Evolutionary conservation across 2,797 vertebrate species (phyloP), one percentile per base, ranked within the genome.

Genomic region (Poeciliopsis turneri): DNA sequence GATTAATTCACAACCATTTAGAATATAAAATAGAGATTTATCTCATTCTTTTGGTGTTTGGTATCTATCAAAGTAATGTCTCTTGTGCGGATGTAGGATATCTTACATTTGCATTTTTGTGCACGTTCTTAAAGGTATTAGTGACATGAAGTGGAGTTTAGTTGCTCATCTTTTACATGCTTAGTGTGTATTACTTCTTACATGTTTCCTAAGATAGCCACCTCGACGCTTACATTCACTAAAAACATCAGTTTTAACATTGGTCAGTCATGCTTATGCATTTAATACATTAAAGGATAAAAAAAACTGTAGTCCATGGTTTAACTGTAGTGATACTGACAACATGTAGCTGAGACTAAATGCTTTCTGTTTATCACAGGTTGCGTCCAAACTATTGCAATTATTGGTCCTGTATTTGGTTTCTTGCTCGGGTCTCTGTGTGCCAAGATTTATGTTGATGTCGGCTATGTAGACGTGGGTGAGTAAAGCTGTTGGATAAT

Each of bases 331-430:
- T 2, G 23, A 8, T 5, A 6, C 11, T n/a, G 23, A 45, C 12
- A 45, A 45, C 41, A n/a, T 45, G 68, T 16, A n/a, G 11, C 18
- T 36, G 18, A 55, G 0, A 25, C 13, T 53, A 51, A 78, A 79
- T 28, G 36, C 51, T 41, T 3, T 11, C 5, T 77, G 1, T 88
- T 12, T 88, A 0, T 92, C 88, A 61, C 94, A 99, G 97, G 97
- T n/a, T 98, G 97, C 57, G 95, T 99, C 70, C 97, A 98, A 90
- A 98, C 97, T 0, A 93, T 97, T n/a, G 96, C 97, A 2, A 96
- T 99, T 73, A 95, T 99, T 59, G 97, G 98, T n/a, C 97, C 98
- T 45, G 97, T 98, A 83, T 98, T 98, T 89, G 98, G 98, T 41
- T 99, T 98, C 87, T 95, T 99, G 77, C 90, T 99, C 84, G 98